Evolutionary conservation across 2,113 vertebrate species (phyloP).

Genomic region (Danionella cerebrum): DNA sequence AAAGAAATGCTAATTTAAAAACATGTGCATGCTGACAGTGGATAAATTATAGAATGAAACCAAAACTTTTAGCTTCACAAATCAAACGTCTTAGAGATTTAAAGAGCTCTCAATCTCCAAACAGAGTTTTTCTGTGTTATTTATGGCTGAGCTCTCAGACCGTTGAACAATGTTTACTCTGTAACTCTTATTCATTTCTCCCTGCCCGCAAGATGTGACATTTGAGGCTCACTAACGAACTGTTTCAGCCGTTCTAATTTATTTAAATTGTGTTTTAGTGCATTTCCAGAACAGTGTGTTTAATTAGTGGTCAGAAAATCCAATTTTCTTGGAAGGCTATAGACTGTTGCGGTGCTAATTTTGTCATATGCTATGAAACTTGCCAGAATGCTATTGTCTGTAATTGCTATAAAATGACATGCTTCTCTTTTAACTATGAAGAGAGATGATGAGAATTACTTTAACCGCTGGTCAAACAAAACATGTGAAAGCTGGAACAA

Average conservation of each 20-base stretch:
- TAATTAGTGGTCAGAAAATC: slow-evolving; percentile 23
- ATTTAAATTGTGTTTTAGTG: background rate
- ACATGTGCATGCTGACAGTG: background rate
- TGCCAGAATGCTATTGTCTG: background rate
- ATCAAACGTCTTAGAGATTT: background rate
- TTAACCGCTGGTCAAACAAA: slow-evolving; percentile 4
- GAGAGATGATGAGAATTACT: background rate
- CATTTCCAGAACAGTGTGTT: background rate
- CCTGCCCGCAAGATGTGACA: slow-evolving; percentile 51
- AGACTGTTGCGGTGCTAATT: slow-evolving; percentile 21
- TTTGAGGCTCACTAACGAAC: slow-evolving; percentile 47
- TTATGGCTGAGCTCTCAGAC: slow-evolving; percentile 8
- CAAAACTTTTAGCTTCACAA: background rate
- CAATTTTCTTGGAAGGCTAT: background rate
- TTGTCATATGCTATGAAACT: background rate
- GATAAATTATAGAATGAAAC: background rate
- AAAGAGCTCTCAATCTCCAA: background rate
- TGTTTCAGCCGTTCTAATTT: slow-evolving; percentile 21
- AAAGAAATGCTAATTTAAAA: background rate
- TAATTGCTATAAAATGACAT: background rate
- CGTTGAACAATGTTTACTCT: slow-evolving; percentile 58
- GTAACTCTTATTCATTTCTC: slow-evolving; percentile 52
- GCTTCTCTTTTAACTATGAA: background rate
- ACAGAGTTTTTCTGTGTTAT: background rate
- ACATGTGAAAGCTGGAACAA: background rate